A percentile compares a stretch with the other conserved stretches of the same genome.
Conservation (phyloP, 2,888 invertebrate genomes). For the Apoda limacodes region DNA sequence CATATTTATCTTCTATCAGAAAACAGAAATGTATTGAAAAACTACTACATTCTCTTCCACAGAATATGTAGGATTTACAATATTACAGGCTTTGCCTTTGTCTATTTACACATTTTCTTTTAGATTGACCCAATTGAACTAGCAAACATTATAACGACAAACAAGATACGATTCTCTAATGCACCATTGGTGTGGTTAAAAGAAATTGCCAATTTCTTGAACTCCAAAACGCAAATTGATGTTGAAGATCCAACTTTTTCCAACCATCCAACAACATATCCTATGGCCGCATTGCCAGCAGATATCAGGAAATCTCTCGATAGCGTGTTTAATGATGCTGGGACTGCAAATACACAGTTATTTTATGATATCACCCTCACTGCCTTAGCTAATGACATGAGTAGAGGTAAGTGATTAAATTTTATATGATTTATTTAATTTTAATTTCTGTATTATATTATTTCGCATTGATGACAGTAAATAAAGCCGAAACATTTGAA, state of each 20-base stretch:
- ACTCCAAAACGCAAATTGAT: slow-evolving; percentile 72
- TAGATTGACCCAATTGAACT: slow-evolving; percentile 74
- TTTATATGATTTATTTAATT: slow-evolving; percentile 2
- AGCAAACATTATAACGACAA: slow-evolving; percentile 55
- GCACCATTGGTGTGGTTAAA: slow-evolving; percentile 78
- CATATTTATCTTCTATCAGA: no score
- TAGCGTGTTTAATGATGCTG: slow-evolving; percentile 68
- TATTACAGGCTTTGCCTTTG: slow-evolving; percentile 7
- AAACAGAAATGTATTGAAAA: no score
- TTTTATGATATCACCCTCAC: slow-evolving; percentile 80
- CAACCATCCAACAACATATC: slow-evolving; percentile 67
- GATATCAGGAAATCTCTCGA: slow-evolving; percentile 52
- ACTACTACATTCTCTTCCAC: no score
- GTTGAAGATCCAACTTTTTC: slow-evolving; percentile 72
- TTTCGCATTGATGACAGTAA: no score
- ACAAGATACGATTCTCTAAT: slow-evolving; percentile 74
- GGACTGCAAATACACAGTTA: slow-evolving; percentile 72
- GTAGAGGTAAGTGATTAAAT: slow-evolving; percentile 58
- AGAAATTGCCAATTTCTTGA: slow-evolving; percentile 74
- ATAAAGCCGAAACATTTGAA: no score
- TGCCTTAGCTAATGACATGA: slow-evolving; percentile 78
- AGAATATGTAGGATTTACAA: no score
- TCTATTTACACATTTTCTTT: slow-evolving; percentile 1
- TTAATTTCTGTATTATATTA: slow-evolving; percentile 1
- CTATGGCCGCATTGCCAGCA: slow-evolving; percentile 61